Percentiles rank a stretch among this genome's conserved stretches.
phyloP scores from a whole-genome alignment of 2,888 invertebrate genomes.

The Pachliopta kotzebuea region DNA sequence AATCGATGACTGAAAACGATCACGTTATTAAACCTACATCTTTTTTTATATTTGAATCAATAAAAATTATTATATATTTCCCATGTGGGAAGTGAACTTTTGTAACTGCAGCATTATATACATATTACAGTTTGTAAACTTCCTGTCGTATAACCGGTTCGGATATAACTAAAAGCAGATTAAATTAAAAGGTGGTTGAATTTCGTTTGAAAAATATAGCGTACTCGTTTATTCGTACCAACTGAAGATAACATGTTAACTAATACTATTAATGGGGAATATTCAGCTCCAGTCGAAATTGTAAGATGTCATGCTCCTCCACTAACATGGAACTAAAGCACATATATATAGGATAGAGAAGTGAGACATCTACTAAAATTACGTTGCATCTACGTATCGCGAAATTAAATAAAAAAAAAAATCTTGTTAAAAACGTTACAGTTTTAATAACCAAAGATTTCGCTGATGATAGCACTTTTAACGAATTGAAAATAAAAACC shows the following conservation, averaged over 20 bases:
- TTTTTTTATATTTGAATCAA: neutral
- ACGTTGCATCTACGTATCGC: neutral
- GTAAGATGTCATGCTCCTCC: neutral
- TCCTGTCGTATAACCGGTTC: too few species aligned
- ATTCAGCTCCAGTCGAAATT: neutral
- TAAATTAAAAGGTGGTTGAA: neutral
- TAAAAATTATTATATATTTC: neutral
- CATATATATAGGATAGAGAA: neutral
- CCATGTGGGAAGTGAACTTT: too few species aligned
- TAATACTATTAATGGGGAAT: neutral
- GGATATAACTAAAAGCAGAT: too few species aligned
- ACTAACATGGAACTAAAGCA: neutral
- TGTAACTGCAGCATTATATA: too few species aligned
- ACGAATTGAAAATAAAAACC: neutral
- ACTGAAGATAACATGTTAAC: neutral
- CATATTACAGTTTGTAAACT: too few species aligned
- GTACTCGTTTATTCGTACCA: slow-evolving; percentile 12
- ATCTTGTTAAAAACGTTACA: neutral
- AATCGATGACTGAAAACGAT: slow-evolving; percentile 4
- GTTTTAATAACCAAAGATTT: neutral
- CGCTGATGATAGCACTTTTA: neutral
- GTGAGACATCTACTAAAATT: neutral
- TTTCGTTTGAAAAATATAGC: neutral
- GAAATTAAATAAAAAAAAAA: neutral
- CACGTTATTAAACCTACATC: neutral